Evolutionary conservation across 1,140 invertebrate genomes (phyloP).

Genomic region (Formica selysi): DNA sequence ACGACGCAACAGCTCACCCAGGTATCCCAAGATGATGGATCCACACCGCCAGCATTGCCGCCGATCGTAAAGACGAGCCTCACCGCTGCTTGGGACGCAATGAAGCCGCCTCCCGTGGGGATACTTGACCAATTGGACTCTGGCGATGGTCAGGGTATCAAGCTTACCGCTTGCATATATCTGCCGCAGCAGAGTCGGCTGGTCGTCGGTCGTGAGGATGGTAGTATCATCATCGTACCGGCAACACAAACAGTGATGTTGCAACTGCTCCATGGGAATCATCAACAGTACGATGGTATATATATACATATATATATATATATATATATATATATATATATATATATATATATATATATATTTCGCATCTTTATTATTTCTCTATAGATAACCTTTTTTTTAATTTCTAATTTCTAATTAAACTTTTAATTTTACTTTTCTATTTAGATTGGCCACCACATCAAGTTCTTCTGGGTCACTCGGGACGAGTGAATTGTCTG

Average conservation of each 20-base stretch:
- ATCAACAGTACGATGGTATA: conserved; percentile 94
- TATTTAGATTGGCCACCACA: conserved; percentile 95
- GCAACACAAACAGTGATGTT: conserved; percentile 98
- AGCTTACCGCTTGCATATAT: conserved; percentile 97
- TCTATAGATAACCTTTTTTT: not conserved
- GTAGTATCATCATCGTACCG: conserved; percentile 98
- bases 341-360: not conserved
- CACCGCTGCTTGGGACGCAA: conserved; percentile 93
- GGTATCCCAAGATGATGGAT: conserved; percentile 84
- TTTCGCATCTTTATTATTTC: conserved; percentile 51
- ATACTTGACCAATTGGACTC: conserved; percentile 95
- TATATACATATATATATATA: too few species aligned
- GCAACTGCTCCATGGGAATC: conserved; percentile 96
- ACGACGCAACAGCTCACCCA: conserved; percentile 89
- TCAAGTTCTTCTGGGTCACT: conserved; percentile 96
- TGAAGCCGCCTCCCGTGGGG: conserved; percentile 95
- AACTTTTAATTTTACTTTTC: conserved; percentile 43
- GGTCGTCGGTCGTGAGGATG: conserved; percentile 98
- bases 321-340: too few species aligned
- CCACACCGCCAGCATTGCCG: conserved; percentile 85
- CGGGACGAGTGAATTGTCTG: conserved; percentile 97
- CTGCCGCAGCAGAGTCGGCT: conserved; percentile 96
- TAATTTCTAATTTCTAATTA: conserved; percentile 22
- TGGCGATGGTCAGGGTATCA: conserved; percentile 89
- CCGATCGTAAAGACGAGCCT: conserved; percentile 93